Conservation (phyloP, 2,797 vertebrate species). For the Cygnus olor region DNA sequence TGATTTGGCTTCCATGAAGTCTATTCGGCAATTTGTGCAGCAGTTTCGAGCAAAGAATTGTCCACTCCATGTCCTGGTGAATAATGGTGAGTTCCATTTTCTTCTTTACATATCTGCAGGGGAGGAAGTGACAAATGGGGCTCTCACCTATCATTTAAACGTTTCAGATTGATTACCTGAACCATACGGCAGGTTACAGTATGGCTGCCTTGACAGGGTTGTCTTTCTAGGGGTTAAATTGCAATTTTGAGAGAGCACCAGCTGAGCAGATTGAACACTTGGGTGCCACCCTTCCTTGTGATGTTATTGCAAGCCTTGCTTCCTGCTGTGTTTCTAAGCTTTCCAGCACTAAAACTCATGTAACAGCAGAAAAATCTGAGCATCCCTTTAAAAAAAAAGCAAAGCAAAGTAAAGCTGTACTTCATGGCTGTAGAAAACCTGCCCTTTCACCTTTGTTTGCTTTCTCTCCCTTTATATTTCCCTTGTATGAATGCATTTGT, state of each 20-base stretch:
- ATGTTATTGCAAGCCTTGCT: not conserved
- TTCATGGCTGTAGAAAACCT: not conserved
- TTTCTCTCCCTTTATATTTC: not conserved
- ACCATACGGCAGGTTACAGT: not conserved
- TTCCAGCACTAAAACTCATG: not conserved
- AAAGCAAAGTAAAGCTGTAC: not conserved
- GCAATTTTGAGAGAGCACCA: not conserved
- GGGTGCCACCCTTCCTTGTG: not conserved
- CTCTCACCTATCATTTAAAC: not conserved
- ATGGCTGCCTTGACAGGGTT: not conserved
- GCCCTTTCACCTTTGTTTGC: not conserved
- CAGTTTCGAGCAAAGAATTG: conserved; percentile 81
- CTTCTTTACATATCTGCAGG: not conserved
- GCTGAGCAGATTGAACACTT: not conserved
- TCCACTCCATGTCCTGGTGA: conserved; percentile 89
- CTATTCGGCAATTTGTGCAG: conserved; percentile 84
- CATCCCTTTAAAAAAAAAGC: not conserved
- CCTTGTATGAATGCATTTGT: not conserved
- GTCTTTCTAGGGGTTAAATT: not conserved
- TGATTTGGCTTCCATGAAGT: conserved; percentile 90
- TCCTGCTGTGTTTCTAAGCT: not conserved
- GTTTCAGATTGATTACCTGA: not conserved
- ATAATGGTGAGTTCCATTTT: conserved; percentile 85
- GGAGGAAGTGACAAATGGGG: not conserved
- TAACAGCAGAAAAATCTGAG: not conserved